Conservation (phyloP, 1,140 invertebrate genomes). For the Temnothorax nylanderi region DNA sequence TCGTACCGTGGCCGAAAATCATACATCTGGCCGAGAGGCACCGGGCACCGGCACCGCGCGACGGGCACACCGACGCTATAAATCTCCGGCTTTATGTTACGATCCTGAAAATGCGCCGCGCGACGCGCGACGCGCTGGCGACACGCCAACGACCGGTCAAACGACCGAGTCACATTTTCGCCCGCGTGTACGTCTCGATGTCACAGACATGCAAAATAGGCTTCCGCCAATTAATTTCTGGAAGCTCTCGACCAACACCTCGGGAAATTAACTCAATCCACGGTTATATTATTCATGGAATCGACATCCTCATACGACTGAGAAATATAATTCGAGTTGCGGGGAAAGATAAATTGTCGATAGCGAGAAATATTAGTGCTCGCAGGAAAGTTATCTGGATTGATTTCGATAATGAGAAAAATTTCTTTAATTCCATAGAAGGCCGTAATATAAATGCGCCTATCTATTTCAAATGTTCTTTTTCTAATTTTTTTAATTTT, state of each 20-base stretch:
- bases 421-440: not conserved
- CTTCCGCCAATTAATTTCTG: conserved; percentile 62
- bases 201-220: conserved; percentile 39
- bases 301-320: not conserved
- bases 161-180: not conserved
- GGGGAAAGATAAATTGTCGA: not conserved
- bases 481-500: conserved; percentile 72
- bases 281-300: not conserved
- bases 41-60: conserved; percentile 34
- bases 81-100: conserved; percentile 76
- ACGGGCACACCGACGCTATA: conserved; percentile 64
- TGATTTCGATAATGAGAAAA: not conserved
- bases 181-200: not conserved
- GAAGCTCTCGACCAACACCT: conserved; percentile 49
- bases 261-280: not conserved
- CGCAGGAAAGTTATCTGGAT: not conserved
- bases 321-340: not conserved
- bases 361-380: not conserved
- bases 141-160: conserved; percentile 54
- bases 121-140: conserved; percentile 67
- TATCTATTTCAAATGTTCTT: conserved; percentile 62
- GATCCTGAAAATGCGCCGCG: conserved; percentile 72
- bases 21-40: conserved; percentile 65
- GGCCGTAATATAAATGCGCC: not conserved
- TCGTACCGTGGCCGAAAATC: conserved; percentile 68